Evolutionary conservation across 2,797 vertebrate genomes (phyloP).

Genomic region (Diplodus puntazzo): DNA sequence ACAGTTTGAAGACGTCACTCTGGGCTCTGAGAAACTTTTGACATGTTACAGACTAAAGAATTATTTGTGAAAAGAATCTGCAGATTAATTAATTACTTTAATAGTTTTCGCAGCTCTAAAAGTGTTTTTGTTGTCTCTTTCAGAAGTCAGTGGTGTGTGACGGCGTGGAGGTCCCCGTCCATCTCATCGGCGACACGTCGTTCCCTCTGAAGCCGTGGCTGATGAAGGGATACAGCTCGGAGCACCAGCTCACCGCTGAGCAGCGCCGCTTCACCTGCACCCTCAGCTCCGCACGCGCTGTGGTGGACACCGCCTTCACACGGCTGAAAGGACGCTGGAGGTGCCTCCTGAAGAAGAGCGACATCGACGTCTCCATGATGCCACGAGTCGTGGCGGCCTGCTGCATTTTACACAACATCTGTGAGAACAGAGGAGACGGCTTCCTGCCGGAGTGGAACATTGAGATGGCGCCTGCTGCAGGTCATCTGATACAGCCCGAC

Average conservation of each 20-base stretch:
- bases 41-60: too few species aligned
- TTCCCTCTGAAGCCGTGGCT: slow-evolving; percentile 68
- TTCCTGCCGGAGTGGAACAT: slow-evolving; percentile 59
- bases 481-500: slow-evolving; percentile 18
- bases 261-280: slow-evolving; percentile 57
- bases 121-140: not conserved
- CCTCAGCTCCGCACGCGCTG: slow-evolving; percentile 22
- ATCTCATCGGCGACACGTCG: slow-evolving; percentile 52
- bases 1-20: too few species aligned
- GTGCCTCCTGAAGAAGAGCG: slow-evolving; percentile 61
- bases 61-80: too few species aligned
- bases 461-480: fast-evolving
- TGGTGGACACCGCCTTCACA: slow-evolving; percentile 39
- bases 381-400: slow-evolving; percentile 37
- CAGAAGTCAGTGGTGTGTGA: slow-evolving; percentile 51
- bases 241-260: slow-evolving; percentile 34
- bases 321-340: slow-evolving; percentile 61
- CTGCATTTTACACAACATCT: slow-evolving; percentile 64
- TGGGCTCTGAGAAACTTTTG: too few species aligned
- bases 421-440: slow-evolving; percentile 8
- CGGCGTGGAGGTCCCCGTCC: slow-evolving; percentile 60
- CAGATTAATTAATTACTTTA: too few species aligned
- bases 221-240: slow-evolving; percentile 55
- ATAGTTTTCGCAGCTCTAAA: too few species aligned
- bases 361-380: slow-evolving; percentile 49